Percentiles rank a stretch among this genome's conserved stretches.
Conservation (phyloP, 2,113 vertebrate species). For the Corvus hawaiiensis region DNA sequence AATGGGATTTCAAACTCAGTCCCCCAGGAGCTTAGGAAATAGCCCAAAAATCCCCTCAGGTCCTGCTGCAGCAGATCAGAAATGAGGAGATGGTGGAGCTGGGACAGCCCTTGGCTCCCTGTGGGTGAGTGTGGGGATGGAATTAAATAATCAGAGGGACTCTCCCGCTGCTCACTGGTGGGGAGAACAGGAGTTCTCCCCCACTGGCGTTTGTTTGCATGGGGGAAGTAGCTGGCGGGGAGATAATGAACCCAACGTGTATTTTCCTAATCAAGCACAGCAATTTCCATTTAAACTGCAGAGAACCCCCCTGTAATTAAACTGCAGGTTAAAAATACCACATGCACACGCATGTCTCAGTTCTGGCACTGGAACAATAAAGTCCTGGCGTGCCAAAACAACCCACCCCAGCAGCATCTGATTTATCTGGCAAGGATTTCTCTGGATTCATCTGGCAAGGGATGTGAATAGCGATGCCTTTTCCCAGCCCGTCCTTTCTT, state of each 20-base stretch:
- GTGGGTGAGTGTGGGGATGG: not conserved
- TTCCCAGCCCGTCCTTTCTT: not conserved
- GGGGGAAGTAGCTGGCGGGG: not conserved
- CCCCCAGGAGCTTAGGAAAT: not conserved
- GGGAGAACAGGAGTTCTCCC: not conserved
- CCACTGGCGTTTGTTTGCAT: not conserved
- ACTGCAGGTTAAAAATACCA: not conserved
- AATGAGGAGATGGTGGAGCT: not conserved
- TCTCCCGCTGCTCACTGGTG: not conserved
- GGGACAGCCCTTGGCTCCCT: not conserved
- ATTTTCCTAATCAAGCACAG: not conserved
- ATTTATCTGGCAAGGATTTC: not conserved
- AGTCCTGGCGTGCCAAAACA: not conserved
- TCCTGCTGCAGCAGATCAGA: not conserved
- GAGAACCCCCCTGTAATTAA: not conserved
- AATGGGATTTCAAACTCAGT: not conserved
- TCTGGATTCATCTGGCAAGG: not conserved
- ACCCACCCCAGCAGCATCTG: not conserved
- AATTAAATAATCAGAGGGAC: not conserved
- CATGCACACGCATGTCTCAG: not conserved
- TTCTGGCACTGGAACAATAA: not conserved
- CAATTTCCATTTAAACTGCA: not conserved
- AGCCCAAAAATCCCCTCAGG: not conserved
- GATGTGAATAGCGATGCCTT: not conserved
- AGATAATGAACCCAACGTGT: not conserved